phyloP scores from a whole-genome alignment of 2,888 invertebrate genomes.

The Thereva unica region DNA sequence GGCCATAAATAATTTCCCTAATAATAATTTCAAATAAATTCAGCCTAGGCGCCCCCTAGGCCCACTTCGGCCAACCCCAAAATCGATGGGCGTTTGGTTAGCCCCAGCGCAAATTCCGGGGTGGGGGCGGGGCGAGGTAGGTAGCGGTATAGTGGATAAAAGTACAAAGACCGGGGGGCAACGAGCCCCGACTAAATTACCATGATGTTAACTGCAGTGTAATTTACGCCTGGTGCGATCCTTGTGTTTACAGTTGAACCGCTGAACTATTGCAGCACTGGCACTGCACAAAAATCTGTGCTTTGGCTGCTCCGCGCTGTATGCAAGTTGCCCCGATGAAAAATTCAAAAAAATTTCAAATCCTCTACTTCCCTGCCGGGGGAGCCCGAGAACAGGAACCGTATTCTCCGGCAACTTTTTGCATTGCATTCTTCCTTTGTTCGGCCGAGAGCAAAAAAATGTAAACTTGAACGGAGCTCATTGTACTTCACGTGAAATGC shows the following conservation, averaged over 20 bases:
- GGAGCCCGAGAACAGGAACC: background rate
- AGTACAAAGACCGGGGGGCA: conserved; percentile 1
- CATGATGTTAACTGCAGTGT: conserved; percentile 29
- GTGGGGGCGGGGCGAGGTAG: background rate
- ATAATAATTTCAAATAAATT: no score
- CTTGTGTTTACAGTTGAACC: conserved; percentile 3
- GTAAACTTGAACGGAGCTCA: conserved; percentile 31
- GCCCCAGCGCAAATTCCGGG: no score
- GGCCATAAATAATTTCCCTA: no score
- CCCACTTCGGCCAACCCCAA: no score
- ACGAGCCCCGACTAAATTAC: conserved; percentile 8
- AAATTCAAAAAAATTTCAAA: conserved; percentile 30
- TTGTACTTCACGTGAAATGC: conserved; percentile 18
- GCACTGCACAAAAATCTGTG: conserved; percentile 10
- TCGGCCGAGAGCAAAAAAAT: conserved; percentile 25
- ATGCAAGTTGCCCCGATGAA: conserved; percentile 26
- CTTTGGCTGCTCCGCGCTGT: background rate
- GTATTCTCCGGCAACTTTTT: conserved; percentile 31
- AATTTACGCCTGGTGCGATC: conserved; percentile 10
- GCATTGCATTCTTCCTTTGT: conserved; percentile 23
- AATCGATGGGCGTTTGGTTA: no score
- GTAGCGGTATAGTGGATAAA: conserved; percentile 2
- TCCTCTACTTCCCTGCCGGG: conserved; percentile 23
- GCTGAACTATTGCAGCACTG: conserved; percentile 11
- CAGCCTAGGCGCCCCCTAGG: no score